Evolutionary conservation across 2,113 vertebrate genomes (phyloP).

Genomic region (Atrichornis clamosus): DNA sequence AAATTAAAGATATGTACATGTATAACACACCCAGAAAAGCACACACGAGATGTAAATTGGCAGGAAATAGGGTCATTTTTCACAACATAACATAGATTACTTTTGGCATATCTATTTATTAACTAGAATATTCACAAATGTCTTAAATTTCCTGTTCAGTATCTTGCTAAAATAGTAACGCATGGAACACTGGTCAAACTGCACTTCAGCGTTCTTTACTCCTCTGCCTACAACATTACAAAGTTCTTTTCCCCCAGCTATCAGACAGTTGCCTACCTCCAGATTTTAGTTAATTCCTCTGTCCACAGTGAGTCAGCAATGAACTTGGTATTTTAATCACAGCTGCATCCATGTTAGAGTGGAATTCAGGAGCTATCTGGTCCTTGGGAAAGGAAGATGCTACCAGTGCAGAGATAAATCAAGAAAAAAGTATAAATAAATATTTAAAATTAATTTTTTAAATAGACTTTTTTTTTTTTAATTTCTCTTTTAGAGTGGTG

Average conservation of each 20-base stretch:
- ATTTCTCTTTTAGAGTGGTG: background rate
- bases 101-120: background rate
- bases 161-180: background rate
- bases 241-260: background rate
- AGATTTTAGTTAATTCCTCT: background rate
- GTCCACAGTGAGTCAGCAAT: background rate
- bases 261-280: background rate
- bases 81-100: background rate
- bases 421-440: background rate
- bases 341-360: background rate
- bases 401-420: background rate
- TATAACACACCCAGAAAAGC: background rate
- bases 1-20: background rate
- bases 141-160: background rate
- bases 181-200: background rate
- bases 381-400: background rate
- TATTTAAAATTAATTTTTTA: background rate
- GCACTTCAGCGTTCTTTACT: background rate
- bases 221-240: background rate
- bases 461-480: fast-evolving
- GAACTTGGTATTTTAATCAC: background rate
- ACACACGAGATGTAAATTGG: background rate
- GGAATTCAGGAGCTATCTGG: background rate
- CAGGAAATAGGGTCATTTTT: background rate
- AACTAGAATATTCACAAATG: background rate